phyloP scores from a whole-genome alignment of 2,888 invertebrate genomes.

The Ypsolopha sequella region DNA sequence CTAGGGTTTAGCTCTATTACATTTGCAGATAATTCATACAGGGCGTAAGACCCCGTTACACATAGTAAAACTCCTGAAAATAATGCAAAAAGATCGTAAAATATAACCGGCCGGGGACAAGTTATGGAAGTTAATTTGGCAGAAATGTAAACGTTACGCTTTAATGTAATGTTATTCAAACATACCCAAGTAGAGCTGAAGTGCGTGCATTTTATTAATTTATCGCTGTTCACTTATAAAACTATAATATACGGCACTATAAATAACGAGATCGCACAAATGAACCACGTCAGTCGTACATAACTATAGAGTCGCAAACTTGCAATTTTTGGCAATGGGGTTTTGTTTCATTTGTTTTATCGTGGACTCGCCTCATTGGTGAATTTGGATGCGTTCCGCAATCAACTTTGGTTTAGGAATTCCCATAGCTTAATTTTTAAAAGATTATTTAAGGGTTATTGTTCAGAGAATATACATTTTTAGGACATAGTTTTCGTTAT shows the following conservation, averaged over 20 bases:
- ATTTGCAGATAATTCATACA: constrained; percentile 79
- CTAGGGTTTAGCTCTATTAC: constrained; percentile 88
- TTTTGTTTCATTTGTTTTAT: constrained; percentile 21
- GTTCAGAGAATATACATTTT: too few relatives aligned
- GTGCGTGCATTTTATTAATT: constrained; percentile 41
- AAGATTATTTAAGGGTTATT: too few relatives aligned
- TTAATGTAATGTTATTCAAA: constrained; percentile 35
- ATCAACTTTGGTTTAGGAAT: too few relatives aligned
- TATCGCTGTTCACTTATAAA: constrained; percentile 22
- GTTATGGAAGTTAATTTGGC: neutral
- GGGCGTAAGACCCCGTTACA: constrained; percentile 40
- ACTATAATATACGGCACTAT: constrained; percentile 18
- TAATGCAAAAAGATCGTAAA: neutral
- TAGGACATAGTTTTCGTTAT: too few relatives aligned
- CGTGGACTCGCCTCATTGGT: constrained; percentile 52
- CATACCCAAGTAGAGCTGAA: constrained; percentile 40
- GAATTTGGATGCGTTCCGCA: neutral
- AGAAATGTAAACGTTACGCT: constrained; percentile 22
- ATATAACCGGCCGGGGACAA: neutral
- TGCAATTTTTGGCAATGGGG: neutral
- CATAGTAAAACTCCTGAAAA: constrained; percentile 50
- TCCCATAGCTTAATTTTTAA: too few relatives aligned
- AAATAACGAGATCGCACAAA: constrained; percentile 20
- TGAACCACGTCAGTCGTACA: constrained; percentile 52
- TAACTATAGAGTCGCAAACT: too few relatives aligned